Percentiles rank a stretch among this genome's conserved stretches.
Conservation (phyloP, 2,888 invertebrate species). For the Drosophila melanosoma region DNA sequence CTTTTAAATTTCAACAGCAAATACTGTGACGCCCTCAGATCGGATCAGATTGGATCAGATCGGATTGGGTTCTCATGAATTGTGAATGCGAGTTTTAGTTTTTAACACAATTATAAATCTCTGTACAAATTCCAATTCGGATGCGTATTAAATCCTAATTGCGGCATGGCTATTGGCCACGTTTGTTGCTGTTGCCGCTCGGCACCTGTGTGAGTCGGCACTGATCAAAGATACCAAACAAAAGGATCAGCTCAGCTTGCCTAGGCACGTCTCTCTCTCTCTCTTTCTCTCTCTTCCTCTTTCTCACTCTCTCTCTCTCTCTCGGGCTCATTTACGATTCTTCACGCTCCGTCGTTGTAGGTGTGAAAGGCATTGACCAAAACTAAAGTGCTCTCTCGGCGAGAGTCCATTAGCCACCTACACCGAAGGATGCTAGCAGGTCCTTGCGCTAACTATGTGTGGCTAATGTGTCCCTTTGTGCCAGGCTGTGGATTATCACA, state of each 20-base stretch:
- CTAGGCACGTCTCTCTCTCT: not conserved
- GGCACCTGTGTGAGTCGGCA: slow-evolving; percentile 71
- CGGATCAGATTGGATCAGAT: slow-evolving; percentile 26
- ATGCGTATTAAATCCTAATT: slow-evolving; percentile 80
- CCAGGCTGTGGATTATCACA: slow-evolving; percentile 77
- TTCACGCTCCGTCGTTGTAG: slow-evolving; percentile 70
- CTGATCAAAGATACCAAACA: slow-evolving; percentile 66
- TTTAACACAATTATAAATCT: slow-evolving; percentile 80
- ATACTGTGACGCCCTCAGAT: slow-evolving; percentile 61
- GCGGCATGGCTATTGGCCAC: slow-evolving; percentile 64
- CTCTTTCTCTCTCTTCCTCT: not conserved
- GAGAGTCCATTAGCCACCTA: slow-evolving; percentile 74
- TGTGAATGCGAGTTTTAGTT: slow-evolving; percentile 56
- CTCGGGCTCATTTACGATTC: slow-evolving; percentile 75
- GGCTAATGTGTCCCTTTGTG: slow-evolving; percentile 74
- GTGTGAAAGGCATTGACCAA: slow-evolving; percentile 78
- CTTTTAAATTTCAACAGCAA: slow-evolving; percentile 71
- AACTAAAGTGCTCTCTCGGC: slow-evolving; percentile 63
- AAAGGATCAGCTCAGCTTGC: slow-evolving; percentile 45
- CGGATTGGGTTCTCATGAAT: slow-evolving; percentile 57
- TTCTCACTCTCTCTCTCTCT: not conserved
- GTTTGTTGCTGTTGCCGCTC: slow-evolving; percentile 12
- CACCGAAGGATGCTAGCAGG: slow-evolving; percentile 46
- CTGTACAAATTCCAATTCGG: slow-evolving; percentile 3
- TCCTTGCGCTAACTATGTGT: slow-evolving; percentile 80